These are phyloP conservation scores for Hesperia comma DNA, from an alignment of 2,888 invertebrate genomes.

Conservation along the genomic window DNA sequence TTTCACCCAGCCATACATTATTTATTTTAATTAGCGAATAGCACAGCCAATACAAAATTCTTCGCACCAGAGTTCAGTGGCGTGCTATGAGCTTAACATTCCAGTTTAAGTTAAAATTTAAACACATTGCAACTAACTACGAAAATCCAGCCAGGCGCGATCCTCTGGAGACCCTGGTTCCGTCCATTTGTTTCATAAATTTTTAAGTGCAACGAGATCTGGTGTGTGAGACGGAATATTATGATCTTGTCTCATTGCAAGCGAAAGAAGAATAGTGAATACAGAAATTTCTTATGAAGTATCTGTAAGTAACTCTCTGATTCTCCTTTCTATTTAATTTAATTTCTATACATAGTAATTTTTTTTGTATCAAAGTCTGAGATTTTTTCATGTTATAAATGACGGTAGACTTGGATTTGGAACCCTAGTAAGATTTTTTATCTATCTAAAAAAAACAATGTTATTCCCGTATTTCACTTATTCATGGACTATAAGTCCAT, in stretches of 20 bases:
- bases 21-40: conserved; percentile 40
- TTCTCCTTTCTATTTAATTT: no score
- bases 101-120: conserved; percentile 59
- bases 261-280: not conserved
- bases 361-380: no score
- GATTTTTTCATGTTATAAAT: no score
- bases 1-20: conserved; percentile 20
- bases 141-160: conserved; percentile 45
- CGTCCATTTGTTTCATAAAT: conserved; percentile 46
- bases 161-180: conserved; percentile 47
- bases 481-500: no score
- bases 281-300: not conserved
- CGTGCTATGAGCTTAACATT: conserved; percentile 55
- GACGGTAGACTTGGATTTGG: no score
- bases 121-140: conserved; percentile 55
- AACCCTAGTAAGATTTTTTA: no score
- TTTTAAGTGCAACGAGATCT: conserved; percentile 38
- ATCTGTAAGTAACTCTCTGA: no score
- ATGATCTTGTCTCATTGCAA: conserved; percentile 7
- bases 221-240: conserved; percentile 25
- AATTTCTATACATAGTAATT: no score
- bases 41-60: conserved; percentile 54
- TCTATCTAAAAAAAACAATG: no score
- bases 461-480: no score
- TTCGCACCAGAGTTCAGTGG: conserved; percentile 50